Base-by-base conservation (phyloP, 2,797 vertebrate genomes). In the Poeciliopsis gracilis region DNA sequence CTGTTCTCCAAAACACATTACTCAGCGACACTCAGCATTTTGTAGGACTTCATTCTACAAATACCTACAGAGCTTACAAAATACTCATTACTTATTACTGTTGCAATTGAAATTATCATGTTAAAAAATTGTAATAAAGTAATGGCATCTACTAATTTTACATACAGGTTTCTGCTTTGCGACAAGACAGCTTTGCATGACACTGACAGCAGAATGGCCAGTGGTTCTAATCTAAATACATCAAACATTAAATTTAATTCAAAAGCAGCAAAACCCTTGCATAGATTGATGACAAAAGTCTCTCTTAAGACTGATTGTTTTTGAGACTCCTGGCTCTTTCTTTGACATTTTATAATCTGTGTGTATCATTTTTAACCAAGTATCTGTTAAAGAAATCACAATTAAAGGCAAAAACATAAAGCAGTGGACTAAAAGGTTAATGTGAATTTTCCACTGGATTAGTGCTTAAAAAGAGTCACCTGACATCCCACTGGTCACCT, bases 401-500 rank as follows among this genome's bases (percentile, higher is more conserved):
- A 33, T 61, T 61, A 18, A 61, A 61, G 13, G 30, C 1, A 61
- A 33, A 63, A 20, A 36, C 7, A 36, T 5, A 16, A 61, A 10
- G 18, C 33, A 10, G 30, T 20, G 33, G 36, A 20, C 3, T 38
- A 66, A 66, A 38, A 30, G 33, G 5, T 36, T 72, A 36, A 49
- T 49, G 1, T 25, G 23, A 38, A 67, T 41, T 23, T 73, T 33
- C 8, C 71, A 13, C 46, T 51, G 45, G 28, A 51, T 10, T 23
- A 72, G 49, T 5, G 4, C 20, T 72, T 47, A 75, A 36, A 36
- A 67, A 74, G 77, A 73, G 13, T 51, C 18, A 1, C 18, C 28
- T 51, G 71, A 53, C 79, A 30, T 75, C 13, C 30, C 36, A n/a
- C 41, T 45, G 10, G 69, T 83, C 76, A 81, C 61, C 25, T 70